Conservation (phyloP, 2,888 invertebrate genomes). For the Fragum fragum region DNA sequence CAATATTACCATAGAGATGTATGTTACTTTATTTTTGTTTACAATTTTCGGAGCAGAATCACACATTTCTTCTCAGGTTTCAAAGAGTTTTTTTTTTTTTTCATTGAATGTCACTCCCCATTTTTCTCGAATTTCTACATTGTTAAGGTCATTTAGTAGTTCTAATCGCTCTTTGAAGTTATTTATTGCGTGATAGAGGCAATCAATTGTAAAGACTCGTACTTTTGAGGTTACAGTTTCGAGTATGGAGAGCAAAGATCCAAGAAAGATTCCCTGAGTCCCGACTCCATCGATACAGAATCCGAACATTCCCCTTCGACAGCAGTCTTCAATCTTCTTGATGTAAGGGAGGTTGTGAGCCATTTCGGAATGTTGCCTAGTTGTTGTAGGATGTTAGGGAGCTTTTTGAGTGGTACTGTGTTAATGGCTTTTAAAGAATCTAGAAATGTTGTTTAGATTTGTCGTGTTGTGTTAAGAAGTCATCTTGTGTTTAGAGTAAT, state of each 20-base stretch:
- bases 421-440: conserved; percentile 18
- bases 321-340: neutral
- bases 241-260: neutral
- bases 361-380: neutral
- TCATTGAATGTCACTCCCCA: conserved; percentile 40
- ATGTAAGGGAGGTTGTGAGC: too few relatives aligned
- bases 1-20: conserved; percentile 36
- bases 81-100: conserved; percentile 44
- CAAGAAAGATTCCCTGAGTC: neutral
- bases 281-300: neutral
- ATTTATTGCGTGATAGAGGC: neutral
- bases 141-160: conserved; percentile 23
- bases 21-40: conserved; percentile 36
- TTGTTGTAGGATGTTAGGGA: neutral
- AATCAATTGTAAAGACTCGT: neutral
- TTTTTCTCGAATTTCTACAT: conserved; percentile 26
- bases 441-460: conserved; percentile 21
- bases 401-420: conserved; percentile 10
- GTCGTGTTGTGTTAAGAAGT: conserved; percentile 22
- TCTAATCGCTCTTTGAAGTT: neutral
- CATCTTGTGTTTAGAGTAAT: conserved; percentile 26
- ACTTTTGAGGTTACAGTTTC: neutral
- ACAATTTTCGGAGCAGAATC: conserved; percentile 32
- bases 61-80: conserved; percentile 50
- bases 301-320: conserved; percentile 4